Evolutionary conservation across 2,888 invertebrate genomes (phyloP).

Genomic region (Cantharis rufa): DNA sequence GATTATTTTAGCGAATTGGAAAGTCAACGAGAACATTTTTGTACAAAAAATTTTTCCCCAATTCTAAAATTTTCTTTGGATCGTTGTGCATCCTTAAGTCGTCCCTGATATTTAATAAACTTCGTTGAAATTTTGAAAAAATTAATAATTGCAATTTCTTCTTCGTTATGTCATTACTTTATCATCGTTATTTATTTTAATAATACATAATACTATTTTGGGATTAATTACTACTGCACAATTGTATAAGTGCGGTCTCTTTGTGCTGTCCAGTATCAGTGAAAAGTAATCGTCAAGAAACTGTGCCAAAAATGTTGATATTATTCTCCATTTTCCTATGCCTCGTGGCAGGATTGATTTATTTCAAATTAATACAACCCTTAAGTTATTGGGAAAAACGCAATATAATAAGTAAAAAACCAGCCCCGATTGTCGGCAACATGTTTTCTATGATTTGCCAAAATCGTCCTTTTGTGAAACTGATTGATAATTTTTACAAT

Average conservation of each 20-base stretch:
- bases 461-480: neutral
- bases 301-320: neutral
- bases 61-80: too few relatives aligned
- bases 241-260: neutral
- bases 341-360: neutral
- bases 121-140: too few relatives aligned
- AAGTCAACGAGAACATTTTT: too few relatives aligned
- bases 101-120: too few relatives aligned
- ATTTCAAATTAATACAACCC: neutral
- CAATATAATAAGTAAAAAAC: constrained; percentile 16
- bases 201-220: too few relatives aligned
- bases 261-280: neutral
- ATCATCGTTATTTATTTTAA: too few relatives aligned
- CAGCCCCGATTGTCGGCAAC: constrained; percentile 23
- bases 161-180: too few relatives aligned
- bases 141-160: too few relatives aligned
- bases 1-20: too few relatives aligned
- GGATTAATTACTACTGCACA: neutral
- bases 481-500: constrained; percentile 2
- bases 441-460: neutral
- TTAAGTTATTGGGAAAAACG: constrained; percentile 12
- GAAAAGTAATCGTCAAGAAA: neutral
- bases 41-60: too few relatives aligned
- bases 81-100: too few relatives aligned
- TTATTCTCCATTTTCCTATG: neutral